phyloP scores from a whole-genome alignment of 2,113 vertebrate species.

The Amphilophus citrinellus region DNA sequence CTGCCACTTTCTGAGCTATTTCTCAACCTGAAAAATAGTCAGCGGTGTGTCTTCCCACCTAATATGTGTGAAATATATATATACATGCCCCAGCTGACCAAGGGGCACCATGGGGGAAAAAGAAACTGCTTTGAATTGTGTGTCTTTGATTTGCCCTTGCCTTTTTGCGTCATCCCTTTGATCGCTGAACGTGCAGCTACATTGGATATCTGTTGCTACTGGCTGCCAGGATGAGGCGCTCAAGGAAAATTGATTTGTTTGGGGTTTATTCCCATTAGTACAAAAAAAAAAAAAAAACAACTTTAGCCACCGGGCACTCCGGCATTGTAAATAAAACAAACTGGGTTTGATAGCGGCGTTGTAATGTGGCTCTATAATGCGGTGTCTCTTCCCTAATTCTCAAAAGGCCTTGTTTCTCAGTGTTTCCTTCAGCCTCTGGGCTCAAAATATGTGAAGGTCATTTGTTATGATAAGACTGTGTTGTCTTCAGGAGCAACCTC shows the following conservation, averaged over 20 bases:
- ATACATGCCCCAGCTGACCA: constrained; percentile 43
- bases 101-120: constrained; percentile 26
- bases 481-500: constrained; percentile 44
- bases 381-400: constrained; percentile 42
- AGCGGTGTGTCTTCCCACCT: background rate
- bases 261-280: constrained; percentile 50
- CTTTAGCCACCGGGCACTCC: constrained; percentile 35
- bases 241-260: constrained; percentile 68
- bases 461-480: constrained; percentile 66
- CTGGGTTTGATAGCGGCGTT: constrained; percentile 56
- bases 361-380: constrained; percentile 56
- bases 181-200: constrained; percentile 54
- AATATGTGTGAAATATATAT: constrained; percentile 23
- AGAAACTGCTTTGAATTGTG: constrained; percentile 53
- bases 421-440: constrained; percentile 43
- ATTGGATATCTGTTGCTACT: constrained; percentile 61
- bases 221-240: constrained; percentile 44
- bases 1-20: constrained; percentile 29
- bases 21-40: constrained; percentile 28
- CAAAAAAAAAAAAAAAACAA: constrained; percentile 13
- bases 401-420: constrained; percentile 39
- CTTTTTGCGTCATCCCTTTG: constrained; percentile 41
- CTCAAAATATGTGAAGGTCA: constrained; percentile 63
- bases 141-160: constrained; percentile 61
- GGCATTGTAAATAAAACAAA: constrained; percentile 66